Percentiles rank a stretch among this genome's conserved stretches.
Evolutionary conservation across 2,113 vertebrate genomes (phyloP).

Genomic region (Zootoca vivipara): DNA sequence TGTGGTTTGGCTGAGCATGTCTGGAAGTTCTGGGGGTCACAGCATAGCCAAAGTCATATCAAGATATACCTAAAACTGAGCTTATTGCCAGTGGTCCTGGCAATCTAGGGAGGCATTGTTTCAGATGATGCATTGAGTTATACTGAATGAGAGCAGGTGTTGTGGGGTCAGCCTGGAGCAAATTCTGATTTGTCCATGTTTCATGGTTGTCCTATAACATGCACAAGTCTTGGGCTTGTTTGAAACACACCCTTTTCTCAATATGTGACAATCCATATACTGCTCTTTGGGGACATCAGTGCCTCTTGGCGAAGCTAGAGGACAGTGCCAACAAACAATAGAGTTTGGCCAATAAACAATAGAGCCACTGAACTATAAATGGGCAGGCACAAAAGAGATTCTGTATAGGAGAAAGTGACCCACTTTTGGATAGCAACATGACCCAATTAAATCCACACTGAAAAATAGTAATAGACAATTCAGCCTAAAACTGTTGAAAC

Average conservation of each 20-base stretch:
- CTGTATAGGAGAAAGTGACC: slow-evolving; percentile 63
- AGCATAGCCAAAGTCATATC: background rate
- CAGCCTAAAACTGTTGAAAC: slow-evolving; percentile 63
- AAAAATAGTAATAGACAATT: slow-evolving; percentile 45
- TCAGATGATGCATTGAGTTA: background rate
- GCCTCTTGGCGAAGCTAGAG: slow-evolving; percentile 63
- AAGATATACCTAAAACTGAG: background rate
- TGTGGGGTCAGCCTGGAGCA: background rate
- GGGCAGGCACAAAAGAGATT: slow-evolving; percentile 62
- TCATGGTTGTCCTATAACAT: background rate
- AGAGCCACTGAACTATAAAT: slow-evolving; percentile 66
- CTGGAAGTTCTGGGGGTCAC: background rate
- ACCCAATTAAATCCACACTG: slow-evolving; percentile 59
- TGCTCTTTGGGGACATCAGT: slow-evolving; percentile 48
- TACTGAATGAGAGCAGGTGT: background rate
- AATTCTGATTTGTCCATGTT: background rate
- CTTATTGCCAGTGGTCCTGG: background rate
- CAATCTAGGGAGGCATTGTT: background rate
- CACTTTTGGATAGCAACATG: slow-evolving; percentile 19
- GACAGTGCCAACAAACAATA: slow-evolving; percentile 62
- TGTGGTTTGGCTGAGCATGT: too few relatives aligned
- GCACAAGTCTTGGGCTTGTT: background rate
- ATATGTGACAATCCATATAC: slow-evolving; percentile 43
- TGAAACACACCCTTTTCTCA: slow-evolving; percentile 28
- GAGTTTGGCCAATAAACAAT: slow-evolving; percentile 66